A percentile compares a stretch with the other conserved stretches of the same genome.
phyloP scores from a whole-genome alignment of 2,797 vertebrate genomes.

The Thamnophis elegans region DNA sequence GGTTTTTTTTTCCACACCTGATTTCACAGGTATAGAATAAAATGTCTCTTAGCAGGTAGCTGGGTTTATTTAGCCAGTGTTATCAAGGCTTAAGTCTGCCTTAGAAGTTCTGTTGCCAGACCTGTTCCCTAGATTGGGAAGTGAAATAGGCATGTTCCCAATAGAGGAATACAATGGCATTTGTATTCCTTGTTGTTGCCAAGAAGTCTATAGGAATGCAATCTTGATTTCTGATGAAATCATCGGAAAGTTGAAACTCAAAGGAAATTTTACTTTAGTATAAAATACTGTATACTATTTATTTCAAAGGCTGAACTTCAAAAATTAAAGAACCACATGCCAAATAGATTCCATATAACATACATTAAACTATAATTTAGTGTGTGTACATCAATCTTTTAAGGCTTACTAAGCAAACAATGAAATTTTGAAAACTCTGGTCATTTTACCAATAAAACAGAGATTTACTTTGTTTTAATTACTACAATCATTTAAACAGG shows the following conservation, averaged over 20 bases:
- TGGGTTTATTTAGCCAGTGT: neutral
- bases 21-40: neutral
- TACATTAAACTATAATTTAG: neutral
- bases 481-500: neutral
- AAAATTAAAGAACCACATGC: neutral
- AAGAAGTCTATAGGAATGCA: neutral
- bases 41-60: neutral
- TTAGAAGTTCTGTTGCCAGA: neutral
- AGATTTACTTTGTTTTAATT: neutral
- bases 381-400: neutral
- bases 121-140: neutral
- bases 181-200: neutral
- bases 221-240: neutral
- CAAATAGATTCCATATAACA: neutral
- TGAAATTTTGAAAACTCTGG: neutral
- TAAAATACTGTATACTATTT: neutral
- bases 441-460: neutral
- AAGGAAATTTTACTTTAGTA: neutral
- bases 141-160: neutral
- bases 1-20: neutral
- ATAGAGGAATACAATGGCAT: neutral
- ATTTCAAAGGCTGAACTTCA: neutral
- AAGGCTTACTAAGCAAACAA: neutral
- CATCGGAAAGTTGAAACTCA: neutral
- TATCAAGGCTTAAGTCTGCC: neutral